A percentile compares a stretch with the other conserved stretches of the same genome.
Evolutionary conservation across 2,113 vertebrate species (phyloP).

Genomic region (Pteruthius melanotis): DNA sequence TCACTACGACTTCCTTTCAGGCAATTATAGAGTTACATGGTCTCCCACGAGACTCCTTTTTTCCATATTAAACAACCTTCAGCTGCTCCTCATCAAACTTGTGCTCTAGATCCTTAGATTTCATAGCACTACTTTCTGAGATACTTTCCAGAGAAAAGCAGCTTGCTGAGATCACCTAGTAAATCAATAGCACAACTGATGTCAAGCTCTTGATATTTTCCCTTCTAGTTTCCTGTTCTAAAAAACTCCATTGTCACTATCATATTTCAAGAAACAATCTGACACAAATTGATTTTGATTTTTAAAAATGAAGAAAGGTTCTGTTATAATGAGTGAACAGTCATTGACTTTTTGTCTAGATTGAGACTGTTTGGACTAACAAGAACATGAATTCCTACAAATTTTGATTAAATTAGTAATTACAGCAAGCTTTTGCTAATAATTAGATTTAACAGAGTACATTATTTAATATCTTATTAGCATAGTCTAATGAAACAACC

Average conservation of each 20-base stretch:
- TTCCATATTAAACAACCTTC: not conserved
- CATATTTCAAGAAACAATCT: not conserved
- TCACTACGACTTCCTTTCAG: not conserved
- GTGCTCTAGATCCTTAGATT: not conserved
- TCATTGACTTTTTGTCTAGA: not conserved
- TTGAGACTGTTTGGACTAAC: not conserved
- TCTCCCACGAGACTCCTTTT: not conserved
- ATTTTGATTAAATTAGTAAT: constrained; percentile 1
- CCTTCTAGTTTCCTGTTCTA: not conserved
- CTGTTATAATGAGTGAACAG: not conserved
- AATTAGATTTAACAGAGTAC: not conserved
- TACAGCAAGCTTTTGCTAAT: not conserved
- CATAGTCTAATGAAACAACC: not conserved
- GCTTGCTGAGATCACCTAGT: not conserved
- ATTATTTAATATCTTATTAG: not conserved
- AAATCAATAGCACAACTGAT: not conserved
- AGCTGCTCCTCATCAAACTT: not conserved
- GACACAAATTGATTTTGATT: not conserved
- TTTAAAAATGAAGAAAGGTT: not conserved
- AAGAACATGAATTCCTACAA: not conserved
- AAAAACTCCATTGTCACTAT: not conserved
- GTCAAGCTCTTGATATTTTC: not conserved
- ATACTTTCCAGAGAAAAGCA: not conserved
- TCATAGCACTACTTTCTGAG: not conserved
- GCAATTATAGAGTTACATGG: not conserved